A percentile compares a stretch with the other conserved stretches of the same genome.
Evolutionary conservation across 2,888 invertebrate genomes (phyloP).

Genomic region (Pyrrhosoma nymphula): DNA sequence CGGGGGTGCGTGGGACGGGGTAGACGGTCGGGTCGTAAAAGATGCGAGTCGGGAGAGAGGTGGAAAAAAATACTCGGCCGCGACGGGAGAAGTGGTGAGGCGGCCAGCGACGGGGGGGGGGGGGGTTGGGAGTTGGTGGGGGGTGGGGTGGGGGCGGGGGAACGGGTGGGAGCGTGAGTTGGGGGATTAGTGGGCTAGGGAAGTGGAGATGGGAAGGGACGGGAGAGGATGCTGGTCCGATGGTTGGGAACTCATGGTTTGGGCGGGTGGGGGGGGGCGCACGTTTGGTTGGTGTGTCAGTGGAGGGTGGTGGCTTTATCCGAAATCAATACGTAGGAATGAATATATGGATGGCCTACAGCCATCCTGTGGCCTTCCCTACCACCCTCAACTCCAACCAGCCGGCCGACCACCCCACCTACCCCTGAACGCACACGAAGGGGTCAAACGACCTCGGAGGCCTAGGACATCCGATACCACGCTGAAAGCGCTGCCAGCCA

Average conservation of each 20-base stretch:
- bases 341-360: slow-evolving; percentile 41
- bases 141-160: neutral
- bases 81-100: neutral
- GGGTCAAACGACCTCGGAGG: slow-evolving; percentile 2
- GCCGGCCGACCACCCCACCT: neutral
- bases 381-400: neutral
- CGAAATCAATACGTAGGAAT: slow-evolving; percentile 60
- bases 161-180: neutral
- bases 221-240: neutral
- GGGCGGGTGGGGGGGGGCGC: neutral
- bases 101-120: neutral
- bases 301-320: slow-evolving; percentile 30
- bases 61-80: slow-evolving; percentile 1
- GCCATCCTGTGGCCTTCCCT: slow-evolving; percentile 44
- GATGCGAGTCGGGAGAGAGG: neutral
- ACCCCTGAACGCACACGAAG: neutral
- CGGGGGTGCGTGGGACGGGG: neutral
- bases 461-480: slow-evolving; percentile 24
- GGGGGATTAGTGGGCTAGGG: neutral
- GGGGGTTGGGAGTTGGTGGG: no score
- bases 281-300: neutral
- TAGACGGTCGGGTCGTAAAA: slow-evolving; percentile 8
- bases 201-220: neutral
- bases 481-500: neutral
- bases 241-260: neutral